Conservation (phyloP, 2,888 invertebrate genomes). For the Drepanosiphum platanoidis region DNA sequence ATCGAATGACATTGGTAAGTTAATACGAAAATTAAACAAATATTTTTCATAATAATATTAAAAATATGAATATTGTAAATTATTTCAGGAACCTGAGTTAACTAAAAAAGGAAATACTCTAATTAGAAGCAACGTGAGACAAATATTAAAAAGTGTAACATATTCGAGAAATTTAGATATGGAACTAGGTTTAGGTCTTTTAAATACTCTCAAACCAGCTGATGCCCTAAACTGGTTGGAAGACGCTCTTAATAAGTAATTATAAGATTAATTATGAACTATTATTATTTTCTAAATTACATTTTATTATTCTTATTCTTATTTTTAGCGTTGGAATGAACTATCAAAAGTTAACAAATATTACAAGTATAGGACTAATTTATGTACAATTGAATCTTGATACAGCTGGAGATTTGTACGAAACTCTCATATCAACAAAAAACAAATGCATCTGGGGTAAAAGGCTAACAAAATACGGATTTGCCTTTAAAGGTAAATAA, state of each 20-base stretch:
- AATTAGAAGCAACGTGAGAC: constrained; percentile 49
- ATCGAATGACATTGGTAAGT: constrained; percentile 34
- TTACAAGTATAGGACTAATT: constrained; percentile 66
- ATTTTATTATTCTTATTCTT: background rate
- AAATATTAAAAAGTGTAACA: constrained; percentile 57
- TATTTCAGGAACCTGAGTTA: constrained; percentile 51
- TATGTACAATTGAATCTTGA: constrained; percentile 65
- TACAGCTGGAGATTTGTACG: constrained; percentile 38
- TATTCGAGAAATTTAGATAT: constrained; percentile 66
- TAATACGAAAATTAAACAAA: background rate
- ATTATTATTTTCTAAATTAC: background rate
- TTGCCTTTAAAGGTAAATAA: constrained; percentile 66
- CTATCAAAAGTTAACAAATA: constrained; percentile 62
- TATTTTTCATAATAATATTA: background rate
- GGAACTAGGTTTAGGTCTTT: constrained; percentile 67
- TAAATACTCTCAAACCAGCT: constrained; percentile 65
- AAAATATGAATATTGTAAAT: background rate
- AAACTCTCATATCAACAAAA: constrained; percentile 64
- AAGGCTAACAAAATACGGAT: constrained; percentile 66
- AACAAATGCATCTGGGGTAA: constrained; percentile 67
- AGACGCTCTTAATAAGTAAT: constrained; percentile 54
- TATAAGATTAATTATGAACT: too few species aligned
- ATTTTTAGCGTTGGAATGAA: constrained; percentile 54
- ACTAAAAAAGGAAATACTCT: constrained; percentile 44
- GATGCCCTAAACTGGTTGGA: constrained; percentile 56